Conservation (phyloP, 2,113 vertebrate species). For the Eidolon helvum region DNA sequence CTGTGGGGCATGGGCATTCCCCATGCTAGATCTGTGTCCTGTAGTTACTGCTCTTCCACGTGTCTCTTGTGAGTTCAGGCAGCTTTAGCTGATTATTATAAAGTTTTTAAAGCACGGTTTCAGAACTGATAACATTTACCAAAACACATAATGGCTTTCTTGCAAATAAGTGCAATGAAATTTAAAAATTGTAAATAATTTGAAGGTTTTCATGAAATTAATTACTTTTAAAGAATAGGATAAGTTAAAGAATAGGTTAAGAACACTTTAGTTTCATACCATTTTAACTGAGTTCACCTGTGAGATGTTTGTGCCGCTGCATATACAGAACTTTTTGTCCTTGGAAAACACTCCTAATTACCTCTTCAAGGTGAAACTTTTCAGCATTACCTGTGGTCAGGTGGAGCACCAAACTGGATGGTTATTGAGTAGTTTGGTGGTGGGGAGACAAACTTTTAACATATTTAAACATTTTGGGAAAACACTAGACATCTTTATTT, state of each 20-base stretch:
- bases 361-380: not conserved
- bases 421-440: not conserved
- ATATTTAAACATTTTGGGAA: not conserved
- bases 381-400: not conserved
- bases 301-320: not conserved
- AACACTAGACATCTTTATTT: not conserved
- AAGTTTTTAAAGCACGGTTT: slow-evolving; percentile 14
- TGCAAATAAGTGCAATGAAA: not conserved
- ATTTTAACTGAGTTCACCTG: not conserved
- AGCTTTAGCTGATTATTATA: not conserved
- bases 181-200: slow-evolving; percentile 21
- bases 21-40: no score
- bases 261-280: not conserved
- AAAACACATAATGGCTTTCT: not conserved
- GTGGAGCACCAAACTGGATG: not conserved
- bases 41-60: not conserved
- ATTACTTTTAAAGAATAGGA: not conserved
- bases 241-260: not conserved
- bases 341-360: not conserved
- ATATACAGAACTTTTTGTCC: not conserved
- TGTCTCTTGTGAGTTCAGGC: not conserved
- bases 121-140: not conserved
- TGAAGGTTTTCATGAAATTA: not conserved
- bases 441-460: not conserved
- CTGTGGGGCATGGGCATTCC: not conserved